Conservation (phyloP, 2,113 vertebrate species). For the Pavo muticus region DNA sequence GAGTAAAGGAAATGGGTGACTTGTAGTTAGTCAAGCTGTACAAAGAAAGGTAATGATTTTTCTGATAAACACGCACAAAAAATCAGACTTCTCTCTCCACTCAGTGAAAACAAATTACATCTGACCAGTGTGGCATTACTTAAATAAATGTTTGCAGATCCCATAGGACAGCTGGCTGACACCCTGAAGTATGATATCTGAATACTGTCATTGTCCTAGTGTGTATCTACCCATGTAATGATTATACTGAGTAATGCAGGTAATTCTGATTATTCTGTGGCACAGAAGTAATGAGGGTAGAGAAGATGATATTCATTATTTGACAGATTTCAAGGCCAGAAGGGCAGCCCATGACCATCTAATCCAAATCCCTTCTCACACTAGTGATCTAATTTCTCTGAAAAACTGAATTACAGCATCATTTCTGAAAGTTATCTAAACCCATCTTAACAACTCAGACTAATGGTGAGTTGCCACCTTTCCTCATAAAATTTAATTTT, state of each 20-base stretch:
- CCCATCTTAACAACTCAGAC: neutral
- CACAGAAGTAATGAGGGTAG: neutral
- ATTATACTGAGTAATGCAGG: neutral
- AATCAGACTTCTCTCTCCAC: neutral
- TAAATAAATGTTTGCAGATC: neutral
- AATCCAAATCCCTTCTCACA: neutral
- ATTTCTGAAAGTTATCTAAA: constrained; percentile 2
- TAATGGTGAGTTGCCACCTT: neutral
- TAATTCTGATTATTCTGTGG: neutral
- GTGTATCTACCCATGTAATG: neutral
- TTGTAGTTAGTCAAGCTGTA: fast-evolving
- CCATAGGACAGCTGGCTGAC: neutral
- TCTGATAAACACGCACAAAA: constrained; percentile 10
- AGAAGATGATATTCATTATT: neutral
- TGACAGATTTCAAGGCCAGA: neutral
- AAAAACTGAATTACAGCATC: neutral
- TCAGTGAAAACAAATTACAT: constrained; percentile 9
- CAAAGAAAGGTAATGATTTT: neutral
- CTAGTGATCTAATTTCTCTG: neutral
- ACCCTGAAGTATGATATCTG: neutral
- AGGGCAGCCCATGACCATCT: neutral
- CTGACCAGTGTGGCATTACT: neutral
- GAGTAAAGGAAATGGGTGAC: neutral
- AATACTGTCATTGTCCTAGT: fast-evolving
- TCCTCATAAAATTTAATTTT: constrained; percentile 4